A percentile compares a stretch with the other conserved stretches of the same genome.
Evolutionary conservation across 2,797 vertebrate species (phyloP).

Genomic region (Sternotherus odoratus): DNA sequence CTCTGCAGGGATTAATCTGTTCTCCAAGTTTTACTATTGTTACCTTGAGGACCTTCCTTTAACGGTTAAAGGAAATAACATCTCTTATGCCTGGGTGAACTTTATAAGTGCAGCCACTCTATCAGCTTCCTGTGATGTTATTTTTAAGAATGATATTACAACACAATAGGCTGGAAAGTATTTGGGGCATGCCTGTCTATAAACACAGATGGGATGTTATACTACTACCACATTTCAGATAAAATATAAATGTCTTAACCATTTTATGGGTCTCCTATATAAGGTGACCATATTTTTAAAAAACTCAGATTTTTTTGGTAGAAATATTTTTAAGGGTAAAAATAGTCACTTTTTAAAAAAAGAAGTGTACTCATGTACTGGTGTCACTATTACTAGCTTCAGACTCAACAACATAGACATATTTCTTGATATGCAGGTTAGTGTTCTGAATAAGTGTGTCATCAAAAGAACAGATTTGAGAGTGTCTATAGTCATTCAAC

Average conservation of each 20-base stretch:
- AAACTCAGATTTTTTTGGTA: neutral
- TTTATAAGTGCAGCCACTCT: neutral
- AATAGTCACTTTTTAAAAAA: neutral
- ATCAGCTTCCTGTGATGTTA: neutral
- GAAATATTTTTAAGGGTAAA: neutral
- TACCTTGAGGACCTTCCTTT: neutral
- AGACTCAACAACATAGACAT: neutral
- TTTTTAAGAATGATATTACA: neutral
- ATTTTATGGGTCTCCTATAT: neutral
- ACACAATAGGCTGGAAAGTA: neutral
- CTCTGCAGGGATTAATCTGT: neutral
- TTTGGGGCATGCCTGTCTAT: rapidly evolving
- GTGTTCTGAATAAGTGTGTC: neutral
- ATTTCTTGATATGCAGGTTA: neutral
- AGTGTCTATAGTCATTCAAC: neutral
- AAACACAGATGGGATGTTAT: neutral
- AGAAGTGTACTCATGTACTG: neutral
- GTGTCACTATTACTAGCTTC: neutral
- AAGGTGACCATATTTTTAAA: neutral
- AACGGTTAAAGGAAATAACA: neutral
- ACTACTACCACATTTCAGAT: neutral
- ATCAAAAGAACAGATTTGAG: neutral
- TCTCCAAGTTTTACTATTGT: neutral
- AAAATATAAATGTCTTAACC: neutral
- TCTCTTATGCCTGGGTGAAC: neutral